A percentile compares a stretch with the other conserved stretches of the same genome.
phyloP scores from a whole-genome alignment of 2,113 vertebrate species.

The Trochalopteron elliotii region DNA sequence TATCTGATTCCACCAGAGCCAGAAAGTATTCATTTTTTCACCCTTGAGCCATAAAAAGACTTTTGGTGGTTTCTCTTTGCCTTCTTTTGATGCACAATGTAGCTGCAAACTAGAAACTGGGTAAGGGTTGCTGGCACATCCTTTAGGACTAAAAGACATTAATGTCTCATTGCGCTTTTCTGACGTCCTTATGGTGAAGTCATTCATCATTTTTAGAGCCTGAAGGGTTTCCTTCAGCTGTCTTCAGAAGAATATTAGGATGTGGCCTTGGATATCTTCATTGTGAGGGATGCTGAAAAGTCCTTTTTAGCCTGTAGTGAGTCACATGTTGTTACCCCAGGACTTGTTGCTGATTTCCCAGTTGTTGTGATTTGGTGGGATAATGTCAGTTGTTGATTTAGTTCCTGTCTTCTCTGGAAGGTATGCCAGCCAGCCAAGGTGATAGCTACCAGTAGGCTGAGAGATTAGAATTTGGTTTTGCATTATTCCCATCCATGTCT shows the following conservation, averaged over 20 bases:
- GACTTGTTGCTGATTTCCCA: not conserved
- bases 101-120: not conserved
- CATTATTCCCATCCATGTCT: not conserved
- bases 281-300: not conserved
- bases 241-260: not conserved
- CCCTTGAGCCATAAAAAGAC: not conserved
- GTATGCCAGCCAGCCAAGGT: not conserved
- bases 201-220: not conserved
- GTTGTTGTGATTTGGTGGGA: not conserved
- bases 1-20: not conserved
- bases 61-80: not conserved
- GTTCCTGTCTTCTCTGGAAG: not conserved
- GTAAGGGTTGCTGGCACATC: not conserved
- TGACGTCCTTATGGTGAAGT: not conserved
- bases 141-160: not conserved
- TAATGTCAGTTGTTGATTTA: not conserved
- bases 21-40: not conserved
- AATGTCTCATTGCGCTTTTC: fast-evolving
- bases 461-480: not conserved
- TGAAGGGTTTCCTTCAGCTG: not conserved
- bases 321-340: not conserved
- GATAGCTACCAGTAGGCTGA: not conserved
- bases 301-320: not conserved
- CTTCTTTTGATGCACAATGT: not conserved
- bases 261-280: not conserved